Percentiles rank a stretch among this genome's conserved stretches.
Evolutionary conservation across 2,113 vertebrate genomes (phyloP).

Genomic region (Semicossyphus pulcher): DNA sequence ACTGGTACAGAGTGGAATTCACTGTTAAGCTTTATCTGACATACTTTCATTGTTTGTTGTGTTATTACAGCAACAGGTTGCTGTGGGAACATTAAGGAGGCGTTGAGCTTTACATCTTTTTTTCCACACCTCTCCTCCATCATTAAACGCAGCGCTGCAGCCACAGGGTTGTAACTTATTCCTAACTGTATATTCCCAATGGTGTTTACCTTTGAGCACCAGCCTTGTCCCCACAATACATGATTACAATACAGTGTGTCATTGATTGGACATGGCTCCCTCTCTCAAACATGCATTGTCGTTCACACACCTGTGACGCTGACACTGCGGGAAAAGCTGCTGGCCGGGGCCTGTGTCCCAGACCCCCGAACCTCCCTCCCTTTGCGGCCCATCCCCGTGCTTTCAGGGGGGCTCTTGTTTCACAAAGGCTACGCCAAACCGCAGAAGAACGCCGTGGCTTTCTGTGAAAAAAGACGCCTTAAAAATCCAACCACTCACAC

Average conservation of each 20-base stretch:
- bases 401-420: constrained; percentile 57
- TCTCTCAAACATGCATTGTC: constrained; percentile 48
- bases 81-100: constrained; percentile 34
- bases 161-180: constrained; percentile 19
- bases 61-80: constrained; percentile 58
- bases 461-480: constrained; percentile 46
- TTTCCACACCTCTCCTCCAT: neutral
- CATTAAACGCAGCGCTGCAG: neutral
- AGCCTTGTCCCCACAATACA: constrained; percentile 49
- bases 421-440: constrained; percentile 74
- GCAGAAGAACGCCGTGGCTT: constrained; percentile 54
- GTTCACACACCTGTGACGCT: constrained; percentile 73
- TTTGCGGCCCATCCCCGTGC: constrained; percentile 6
- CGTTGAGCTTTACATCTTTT: constrained; percentile 39
- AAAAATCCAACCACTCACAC: constrained; percentile 37
- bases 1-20: constrained; percentile 75
- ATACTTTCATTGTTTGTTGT: constrained; percentile 60
- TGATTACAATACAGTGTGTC: constrained; percentile 75
- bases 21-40: constrained; percentile 64
- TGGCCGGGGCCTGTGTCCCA: constrained; percentile 39
- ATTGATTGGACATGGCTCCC: constrained; percentile 68
- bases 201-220: constrained; percentile 65
- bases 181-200: constrained; percentile 26
- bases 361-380: neutral
- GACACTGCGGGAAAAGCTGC: constrained; percentile 61